Percentiles rank a stretch among this genome's conserved stretches.
Evolutionary conservation across 2,888 invertebrate species (phyloP).

Genomic region (Xanthia icteritia): DNA sequence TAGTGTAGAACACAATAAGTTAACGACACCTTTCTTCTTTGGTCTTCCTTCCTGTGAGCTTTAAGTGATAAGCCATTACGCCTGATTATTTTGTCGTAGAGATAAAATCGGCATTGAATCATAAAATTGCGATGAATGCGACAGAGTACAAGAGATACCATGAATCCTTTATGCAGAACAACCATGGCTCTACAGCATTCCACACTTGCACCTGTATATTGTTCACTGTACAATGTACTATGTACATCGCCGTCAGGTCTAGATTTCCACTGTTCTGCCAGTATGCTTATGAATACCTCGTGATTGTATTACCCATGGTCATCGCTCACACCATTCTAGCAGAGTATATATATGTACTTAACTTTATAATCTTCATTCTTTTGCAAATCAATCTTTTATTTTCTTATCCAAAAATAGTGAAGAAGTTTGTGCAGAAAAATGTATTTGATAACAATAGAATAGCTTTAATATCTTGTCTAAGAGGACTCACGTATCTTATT

Average conservation of each 20-base stretch:
- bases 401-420: conserved; percentile 51
- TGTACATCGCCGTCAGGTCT: conserved; percentile 73
- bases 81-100: background rate
- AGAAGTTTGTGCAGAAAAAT: conserved; percentile 67
- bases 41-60: background rate
- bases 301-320: conserved; percentile 90
- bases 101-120: conserved; percentile 1
- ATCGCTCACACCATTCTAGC: conserved; percentile 89
- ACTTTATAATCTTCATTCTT: conserved; percentile 73
- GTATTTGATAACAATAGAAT: conserved; percentile 71
- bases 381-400: conserved; percentile 68
- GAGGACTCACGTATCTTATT: conserved; percentile 93
- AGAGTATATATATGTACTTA: conserved; percentile 78
- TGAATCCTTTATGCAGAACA: conserved; percentile 89
- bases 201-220: conserved; percentile 87
- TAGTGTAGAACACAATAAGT: background rate
- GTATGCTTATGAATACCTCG: conserved; percentile 89
- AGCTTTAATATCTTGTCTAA: conserved; percentile 91
- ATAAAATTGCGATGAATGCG: conserved; percentile 72
- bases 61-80: background rate
- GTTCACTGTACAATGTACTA: conserved; percentile 82
- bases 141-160: conserved; percentile 87
- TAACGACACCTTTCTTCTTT: background rate
- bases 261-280: conserved; percentile 64
- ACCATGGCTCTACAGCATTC: conserved; percentile 88